Conservation (phyloP, 2,113 vertebrate genomes). For the Variabilichromis moorii region DNA sequence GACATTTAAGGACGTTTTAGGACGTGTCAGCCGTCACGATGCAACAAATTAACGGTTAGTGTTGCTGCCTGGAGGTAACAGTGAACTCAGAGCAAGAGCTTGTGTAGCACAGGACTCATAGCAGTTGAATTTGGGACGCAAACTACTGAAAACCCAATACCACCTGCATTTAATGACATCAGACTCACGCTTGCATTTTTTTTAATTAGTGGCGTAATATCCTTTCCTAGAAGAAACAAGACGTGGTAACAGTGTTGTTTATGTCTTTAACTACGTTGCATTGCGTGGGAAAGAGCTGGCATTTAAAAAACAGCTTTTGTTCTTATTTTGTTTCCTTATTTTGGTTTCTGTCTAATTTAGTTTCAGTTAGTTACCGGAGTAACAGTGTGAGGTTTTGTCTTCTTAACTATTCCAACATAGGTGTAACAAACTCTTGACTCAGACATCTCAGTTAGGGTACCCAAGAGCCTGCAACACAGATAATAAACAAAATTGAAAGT, state of each 20-base stretch:
- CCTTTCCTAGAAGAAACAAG: not conserved
- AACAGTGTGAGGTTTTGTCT: rapidly evolving
- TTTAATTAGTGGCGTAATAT: not conserved
- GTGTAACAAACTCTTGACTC: not conserved
- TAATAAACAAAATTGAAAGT: not conserved
- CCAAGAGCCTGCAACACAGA: not conserved
- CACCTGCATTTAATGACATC: not conserved
- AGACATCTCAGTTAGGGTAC: rapidly evolving
- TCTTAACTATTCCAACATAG: not conserved
- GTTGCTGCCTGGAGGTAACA: not conserved
- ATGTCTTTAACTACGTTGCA: not conserved
- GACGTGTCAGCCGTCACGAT: not conserved
- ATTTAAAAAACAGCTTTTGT: not conserved
- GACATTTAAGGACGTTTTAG: not conserved
- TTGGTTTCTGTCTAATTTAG: not conserved
- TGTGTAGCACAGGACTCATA: rapidly evolving
- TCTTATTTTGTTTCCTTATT: not conserved
- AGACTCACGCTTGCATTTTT: not conserved
- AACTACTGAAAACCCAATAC: not conserved
- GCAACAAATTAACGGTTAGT: not conserved
- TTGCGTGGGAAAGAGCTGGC: not conserved
- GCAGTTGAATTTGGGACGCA: not conserved
- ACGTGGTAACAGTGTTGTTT: not conserved
- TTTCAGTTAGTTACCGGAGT: not conserved
- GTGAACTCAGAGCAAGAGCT: not conserved